These are phyloP conservation scores for Drosophila paucipuncta DNA, from an alignment of 2,888 invertebrate genomes.

Conservation along the genomic window DNA sequence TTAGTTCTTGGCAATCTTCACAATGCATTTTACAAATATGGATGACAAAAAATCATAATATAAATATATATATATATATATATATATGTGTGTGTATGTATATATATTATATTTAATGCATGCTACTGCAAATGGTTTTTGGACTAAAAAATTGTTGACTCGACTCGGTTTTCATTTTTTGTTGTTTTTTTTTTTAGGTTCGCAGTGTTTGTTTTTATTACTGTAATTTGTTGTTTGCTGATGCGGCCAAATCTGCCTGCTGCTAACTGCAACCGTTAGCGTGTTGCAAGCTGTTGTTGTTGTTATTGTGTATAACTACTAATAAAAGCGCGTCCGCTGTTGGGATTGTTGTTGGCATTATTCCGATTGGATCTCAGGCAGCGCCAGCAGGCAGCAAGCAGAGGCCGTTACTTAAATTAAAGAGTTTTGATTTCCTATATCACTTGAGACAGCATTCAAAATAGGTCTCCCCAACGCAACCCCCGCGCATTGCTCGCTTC, in stretches of 20 bases:
- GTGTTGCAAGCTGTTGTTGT: conserved; percentile 20
- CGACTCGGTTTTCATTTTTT: conserved; percentile 12
- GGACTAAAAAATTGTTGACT: conserved; percentile 51
- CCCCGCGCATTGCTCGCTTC: conserved; percentile 97
- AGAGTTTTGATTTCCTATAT: conserved; percentile 86
- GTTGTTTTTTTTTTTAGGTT: conserved; percentile 41
- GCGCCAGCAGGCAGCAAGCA: conserved; percentile 74
- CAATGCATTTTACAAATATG: conserved; percentile 40
- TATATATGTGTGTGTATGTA: not conserved
- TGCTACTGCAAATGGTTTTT: conserved; percentile 15
- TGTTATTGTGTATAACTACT: conserved; percentile 77
- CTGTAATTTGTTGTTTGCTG: conserved; percentile 62
- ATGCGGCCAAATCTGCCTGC: conserved; percentile 21
- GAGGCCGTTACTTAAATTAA: conserved; percentile 85
- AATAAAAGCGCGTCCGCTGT: conserved; percentile 83
- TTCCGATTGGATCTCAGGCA: conserved; percentile 49
- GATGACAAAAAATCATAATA: conserved; percentile 34
- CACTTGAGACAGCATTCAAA: conserved; percentile 98
- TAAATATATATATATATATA: conserved; percentile 5
- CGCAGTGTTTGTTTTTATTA: conserved; percentile 67
- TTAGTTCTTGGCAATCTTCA: conserved; percentile 23
- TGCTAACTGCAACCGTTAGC: conserved; percentile 16
- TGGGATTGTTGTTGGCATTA: conserved; percentile 31
- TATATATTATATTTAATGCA: conserved; percentile 5
- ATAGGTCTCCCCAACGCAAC: conserved; percentile 96